phyloP scores from a whole-genome alignment of 1,140 invertebrate species.

The Pseudomyrmex cubaensis region DNA sequence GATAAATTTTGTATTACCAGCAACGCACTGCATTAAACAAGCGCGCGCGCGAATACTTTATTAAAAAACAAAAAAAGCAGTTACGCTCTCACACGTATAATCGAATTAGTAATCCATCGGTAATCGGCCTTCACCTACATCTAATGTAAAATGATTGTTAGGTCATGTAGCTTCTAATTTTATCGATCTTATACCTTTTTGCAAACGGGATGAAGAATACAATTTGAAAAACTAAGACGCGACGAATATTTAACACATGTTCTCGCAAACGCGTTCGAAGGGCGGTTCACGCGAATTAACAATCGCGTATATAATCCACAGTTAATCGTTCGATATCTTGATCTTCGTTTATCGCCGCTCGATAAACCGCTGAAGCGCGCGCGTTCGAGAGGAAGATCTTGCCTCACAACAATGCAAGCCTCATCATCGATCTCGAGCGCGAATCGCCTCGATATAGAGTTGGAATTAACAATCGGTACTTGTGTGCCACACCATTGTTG shows the following conservation, averaged over 20 bases:
- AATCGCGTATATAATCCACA: conserved; percentile 5
- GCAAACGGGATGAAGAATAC: too few species aligned
- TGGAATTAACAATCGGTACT: conserved; percentile 59
- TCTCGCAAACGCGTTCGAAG: neutral
- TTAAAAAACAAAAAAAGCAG: too few species aligned
- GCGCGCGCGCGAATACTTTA: too few species aligned
- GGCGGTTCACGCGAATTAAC: conserved; percentile 36
- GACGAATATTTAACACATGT: neutral
- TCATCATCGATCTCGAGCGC: conserved; percentile 52
- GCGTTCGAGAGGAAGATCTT: conserved; percentile 45
- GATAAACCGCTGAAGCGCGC: conserved; percentile 4
- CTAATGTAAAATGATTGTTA: too few species aligned
- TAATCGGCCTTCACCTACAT: too few species aligned
- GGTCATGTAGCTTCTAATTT: too few species aligned
- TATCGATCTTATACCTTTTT: too few species aligned
- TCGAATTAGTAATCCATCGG: too few species aligned
- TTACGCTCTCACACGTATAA: too few species aligned
- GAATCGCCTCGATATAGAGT: conserved; percentile 29
- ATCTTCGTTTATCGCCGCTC: conserved; percentile 34
- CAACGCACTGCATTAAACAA: too few species aligned
- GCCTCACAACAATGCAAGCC: conserved; percentile 49
- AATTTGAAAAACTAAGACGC: neutral
- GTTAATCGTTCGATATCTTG: conserved; percentile 28
- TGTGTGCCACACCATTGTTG: conserved; percentile 46
- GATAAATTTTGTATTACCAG: too few species aligned